Evolutionary conservation across 30 jellyfish, hydroid and myxozoan genomes (phyloP).

Genomic region (Chrysaora quinquecirrha): DNA sequence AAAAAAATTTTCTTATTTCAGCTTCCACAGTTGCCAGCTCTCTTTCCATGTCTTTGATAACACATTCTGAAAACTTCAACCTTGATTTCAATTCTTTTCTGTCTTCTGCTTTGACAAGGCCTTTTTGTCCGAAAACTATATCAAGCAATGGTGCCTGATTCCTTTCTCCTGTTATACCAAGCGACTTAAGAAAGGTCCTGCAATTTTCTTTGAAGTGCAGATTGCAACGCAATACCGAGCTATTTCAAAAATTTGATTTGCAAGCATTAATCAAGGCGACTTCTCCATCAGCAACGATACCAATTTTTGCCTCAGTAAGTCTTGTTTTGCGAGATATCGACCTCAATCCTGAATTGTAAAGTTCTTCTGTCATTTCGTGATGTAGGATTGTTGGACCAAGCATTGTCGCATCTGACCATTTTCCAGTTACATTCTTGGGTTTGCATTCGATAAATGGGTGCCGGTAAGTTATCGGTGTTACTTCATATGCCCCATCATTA

Average conservation of each 20-base stretch:
- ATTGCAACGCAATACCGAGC: conserved; percentile 8
- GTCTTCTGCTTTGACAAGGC: conserved; percentile 19
- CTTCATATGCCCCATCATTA: conserved; percentile 14
- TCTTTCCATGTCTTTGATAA: background rate
- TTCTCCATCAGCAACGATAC: conserved; percentile 12
- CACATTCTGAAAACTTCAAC: background rate
- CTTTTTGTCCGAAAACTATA: conserved; percentile 19
- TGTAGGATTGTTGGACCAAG: conserved; percentile 1
- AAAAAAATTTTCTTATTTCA: too few species aligned
- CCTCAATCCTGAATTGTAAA: background rate
- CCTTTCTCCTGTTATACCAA: conserved; percentile 1
- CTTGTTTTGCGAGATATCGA: background rate
- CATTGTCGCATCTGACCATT: conserved; percentile 9
- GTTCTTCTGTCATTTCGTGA: conserved; percentile 6
- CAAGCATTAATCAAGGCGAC: conserved; percentile 35
- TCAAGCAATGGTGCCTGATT: conserved; percentile 5
- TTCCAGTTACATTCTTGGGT: background rate
- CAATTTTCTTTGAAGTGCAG: background rate
- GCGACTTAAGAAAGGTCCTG: background rate
- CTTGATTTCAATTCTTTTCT: background rate
- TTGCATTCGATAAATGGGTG: background rate
- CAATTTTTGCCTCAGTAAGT: background rate
- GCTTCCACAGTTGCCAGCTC: background rate
- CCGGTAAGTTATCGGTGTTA: conserved; percentile 8
- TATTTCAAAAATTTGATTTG: background rate